These are phyloP conservation scores for Limnephilus lunatus DNA, from an alignment of 2,888 invertebrate species.

Conservation along the genomic window DNA sequence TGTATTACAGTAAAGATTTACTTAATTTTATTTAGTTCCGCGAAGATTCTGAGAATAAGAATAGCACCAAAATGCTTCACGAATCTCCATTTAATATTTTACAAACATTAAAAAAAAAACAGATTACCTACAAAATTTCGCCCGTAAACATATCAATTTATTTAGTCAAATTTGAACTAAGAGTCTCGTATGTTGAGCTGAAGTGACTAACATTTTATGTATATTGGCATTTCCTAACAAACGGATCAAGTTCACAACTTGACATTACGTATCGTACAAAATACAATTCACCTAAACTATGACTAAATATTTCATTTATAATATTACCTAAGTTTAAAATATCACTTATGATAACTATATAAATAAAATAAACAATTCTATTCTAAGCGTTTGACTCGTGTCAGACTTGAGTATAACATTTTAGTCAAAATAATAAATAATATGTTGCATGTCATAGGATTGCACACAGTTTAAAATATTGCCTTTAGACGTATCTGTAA, in stretches of 20 bases:
- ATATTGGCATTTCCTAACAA: neutral
- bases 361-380: neutral
- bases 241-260: constrained; percentile 16
- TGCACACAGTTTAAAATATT: neutral
- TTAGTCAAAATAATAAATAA: neutral
- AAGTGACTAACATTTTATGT: constrained; percentile 8
- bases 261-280: neutral
- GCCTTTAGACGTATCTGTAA: neutral
- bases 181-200: constrained; percentile 32
- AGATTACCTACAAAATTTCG: neutral
- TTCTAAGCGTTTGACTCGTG: neutral
- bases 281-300: constrained; percentile 25
- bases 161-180: constrained; percentile 15
- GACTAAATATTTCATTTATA: constrained; percentile 24
- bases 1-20: neutral
- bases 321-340: neutral
- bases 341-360: neutral
- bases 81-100: too few species aligned
- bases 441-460: neutral
- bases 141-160: neutral
- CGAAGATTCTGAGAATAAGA: neutral
- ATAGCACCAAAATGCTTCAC: neutral
- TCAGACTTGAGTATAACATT: neutral
- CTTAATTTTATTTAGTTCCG: neutral
- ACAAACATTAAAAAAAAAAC: neutral